phyloP scores from a whole-genome alignment of 2,113 vertebrate genomes.

The Aviceda subcristata region DNA sequence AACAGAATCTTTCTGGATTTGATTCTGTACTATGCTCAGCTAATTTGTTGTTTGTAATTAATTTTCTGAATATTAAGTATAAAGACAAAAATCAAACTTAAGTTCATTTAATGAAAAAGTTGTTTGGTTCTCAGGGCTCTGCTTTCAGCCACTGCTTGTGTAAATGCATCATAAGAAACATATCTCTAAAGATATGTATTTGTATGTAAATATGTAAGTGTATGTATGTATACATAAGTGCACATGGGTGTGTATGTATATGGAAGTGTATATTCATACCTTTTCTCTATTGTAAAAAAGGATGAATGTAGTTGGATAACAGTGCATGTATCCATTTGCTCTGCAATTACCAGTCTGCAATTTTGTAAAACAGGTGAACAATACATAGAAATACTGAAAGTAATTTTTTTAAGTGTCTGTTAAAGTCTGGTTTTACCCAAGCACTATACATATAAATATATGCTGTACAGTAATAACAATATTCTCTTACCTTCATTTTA shows the following conservation, averaged over 20 bases:
- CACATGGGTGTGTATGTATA: no score
- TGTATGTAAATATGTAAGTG: background rate
- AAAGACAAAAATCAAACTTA: background rate
- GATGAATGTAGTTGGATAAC: background rate
- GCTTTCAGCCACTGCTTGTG: background rate
- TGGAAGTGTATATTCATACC: background rate
- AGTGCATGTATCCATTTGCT: background rate
- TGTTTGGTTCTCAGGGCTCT: background rate
- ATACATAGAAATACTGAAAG: background rate
- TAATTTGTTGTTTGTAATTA: background rate
- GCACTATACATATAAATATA: background rate
- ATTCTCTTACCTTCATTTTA: background rate
- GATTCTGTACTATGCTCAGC: background rate
- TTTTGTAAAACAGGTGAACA: background rate
- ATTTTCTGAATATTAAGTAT: background rate
- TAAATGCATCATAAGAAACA: background rate
- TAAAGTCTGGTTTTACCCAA: background rate
- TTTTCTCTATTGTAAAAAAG: background rate
- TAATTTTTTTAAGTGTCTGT: background rate
- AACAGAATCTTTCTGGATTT: background rate
- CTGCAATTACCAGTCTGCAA: background rate
- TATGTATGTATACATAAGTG: background rate
- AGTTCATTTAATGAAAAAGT: background rate
- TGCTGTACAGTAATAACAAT: background rate
- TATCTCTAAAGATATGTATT: background rate